phyloP scores from a whole-genome alignment of 2,797 vertebrate species.

The Acipenser ruthenus region DNA sequence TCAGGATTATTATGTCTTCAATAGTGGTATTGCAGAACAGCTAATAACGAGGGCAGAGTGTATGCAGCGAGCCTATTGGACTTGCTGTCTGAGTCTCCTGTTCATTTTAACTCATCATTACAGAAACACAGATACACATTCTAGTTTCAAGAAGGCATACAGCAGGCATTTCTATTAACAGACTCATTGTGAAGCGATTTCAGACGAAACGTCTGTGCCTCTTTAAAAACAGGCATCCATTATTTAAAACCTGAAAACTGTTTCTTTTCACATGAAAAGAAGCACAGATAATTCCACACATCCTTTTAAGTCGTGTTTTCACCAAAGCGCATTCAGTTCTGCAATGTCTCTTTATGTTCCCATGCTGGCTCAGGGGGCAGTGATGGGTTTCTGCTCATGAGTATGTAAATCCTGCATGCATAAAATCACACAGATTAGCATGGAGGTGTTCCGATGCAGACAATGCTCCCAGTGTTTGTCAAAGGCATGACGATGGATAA shows the following conservation, averaged over 20 bases:
- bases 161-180: background rate
- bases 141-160: background rate
- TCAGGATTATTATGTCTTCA: background rate
- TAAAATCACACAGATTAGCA: slow-evolving; percentile 52
- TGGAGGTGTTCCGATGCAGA: slow-evolving; percentile 34
- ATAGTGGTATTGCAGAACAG: background rate
- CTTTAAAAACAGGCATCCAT: no score
- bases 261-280: no score
- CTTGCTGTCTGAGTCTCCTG: background rate
- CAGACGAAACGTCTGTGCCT: no score
- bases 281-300: no score
- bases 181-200: background rate
- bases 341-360: no score
- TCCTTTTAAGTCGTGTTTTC: no score
- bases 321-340: no score
- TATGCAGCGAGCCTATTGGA: background rate
- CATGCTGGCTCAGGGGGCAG: background rate
- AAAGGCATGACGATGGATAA: slow-evolving; percentile 38
- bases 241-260: no score
- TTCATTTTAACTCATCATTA: background rate
- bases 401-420: slow-evolving; percentile 57
- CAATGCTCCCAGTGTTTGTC: slow-evolving; percentile 36
- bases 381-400: slow-evolving; percentile 49
- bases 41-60: background rate
- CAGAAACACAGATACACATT: background rate